Conservation (phyloP, 2,797 vertebrate genomes). For the Bradypodion pumilum region DNA sequence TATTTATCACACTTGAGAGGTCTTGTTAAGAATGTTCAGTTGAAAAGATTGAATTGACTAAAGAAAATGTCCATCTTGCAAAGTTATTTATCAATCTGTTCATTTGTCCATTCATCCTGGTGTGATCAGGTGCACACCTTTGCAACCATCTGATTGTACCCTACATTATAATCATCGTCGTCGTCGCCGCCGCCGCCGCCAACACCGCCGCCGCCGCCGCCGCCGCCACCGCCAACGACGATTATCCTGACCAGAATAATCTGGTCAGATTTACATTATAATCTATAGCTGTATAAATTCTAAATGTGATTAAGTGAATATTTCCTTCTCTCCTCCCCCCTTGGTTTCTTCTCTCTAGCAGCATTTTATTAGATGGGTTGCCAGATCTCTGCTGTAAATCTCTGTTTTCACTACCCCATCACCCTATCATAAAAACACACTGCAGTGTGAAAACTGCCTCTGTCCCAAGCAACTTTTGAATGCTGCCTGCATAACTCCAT, state of each 20-base stretch:
- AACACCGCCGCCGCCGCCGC: no score
- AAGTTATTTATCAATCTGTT: not conserved
- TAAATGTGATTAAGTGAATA: not conserved
- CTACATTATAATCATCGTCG: no score
- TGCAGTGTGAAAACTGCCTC: constrained; percentile 12
- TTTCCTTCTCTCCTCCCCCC: not conserved
- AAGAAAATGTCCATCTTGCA: not conserved
- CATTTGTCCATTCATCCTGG: not conserved
- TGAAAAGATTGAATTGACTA: not conserved
- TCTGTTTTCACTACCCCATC: constrained; percentile 9
- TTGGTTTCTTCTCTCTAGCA: constrained; percentile 21
- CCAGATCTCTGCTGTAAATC: constrained; percentile 40
- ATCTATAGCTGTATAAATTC: not conserved
- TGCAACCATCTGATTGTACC: no score
- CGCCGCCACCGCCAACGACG: no score
- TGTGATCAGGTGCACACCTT: no score
- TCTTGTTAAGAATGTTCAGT: not conserved
- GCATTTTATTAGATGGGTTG: constrained; percentile 30
- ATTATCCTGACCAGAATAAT: no score
- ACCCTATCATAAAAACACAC: constrained; percentile 17
- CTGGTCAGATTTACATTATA: no score
- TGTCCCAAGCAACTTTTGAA: not conserved
- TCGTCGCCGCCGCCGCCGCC: no score
- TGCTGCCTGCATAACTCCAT: constrained; percentile 9
- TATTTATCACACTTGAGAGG: constrained; percentile 35